Evolutionary conservation across 2,113 vertebrate species (phyloP), one percentile per base, ranked within the genome.

Genomic region (Hypomesus transpacificus): DNA sequence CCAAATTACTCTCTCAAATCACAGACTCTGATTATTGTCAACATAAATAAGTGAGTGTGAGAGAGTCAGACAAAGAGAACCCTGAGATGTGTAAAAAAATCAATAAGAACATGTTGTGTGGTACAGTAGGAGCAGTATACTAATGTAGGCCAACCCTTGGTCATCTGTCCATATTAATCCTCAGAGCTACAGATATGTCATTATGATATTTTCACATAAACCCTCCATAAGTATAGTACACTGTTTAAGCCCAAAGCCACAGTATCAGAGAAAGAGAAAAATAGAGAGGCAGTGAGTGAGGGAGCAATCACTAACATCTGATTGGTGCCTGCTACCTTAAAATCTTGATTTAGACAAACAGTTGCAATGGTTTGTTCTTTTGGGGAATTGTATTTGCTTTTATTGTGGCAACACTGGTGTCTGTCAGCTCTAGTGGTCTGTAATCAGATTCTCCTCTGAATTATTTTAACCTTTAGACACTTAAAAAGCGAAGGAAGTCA

Each of bases 81-180:
- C 46, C 51, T 39, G 58, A 79, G 70, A 82, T 78, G 62, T 78
- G 63, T 65, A 76, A 75, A 80, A 82, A 87, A 84, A 82, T 75
- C 80, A 84, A 31, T 2, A 34, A 34, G 4, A 34, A 34, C 5
- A 34, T 34, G 1, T 34, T 34, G 31, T 34, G 31, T 34, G 31
- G 31, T 34, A 21, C 52, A 14, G 26, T 18, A 54, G 68, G 6
- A 24, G 61, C 59, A 11, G 26, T 82, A 63, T 85, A 46, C 9
- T 46, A 85, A 89, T 89, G 86, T 78, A 69, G 82, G 75, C 79
- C 78, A 82, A 84, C 88, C 77, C 85, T 46, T 39, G 66, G 69
- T 88, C 87, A 87, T 88, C 82, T 87, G 86, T 75, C 78, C 73
- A 17, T 78, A 77, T 71, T 89, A 86, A 90, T 87, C 86, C 86